Conservation (phyloP, 2,797 vertebrate species). For the Sebastes vulpes region DNA sequence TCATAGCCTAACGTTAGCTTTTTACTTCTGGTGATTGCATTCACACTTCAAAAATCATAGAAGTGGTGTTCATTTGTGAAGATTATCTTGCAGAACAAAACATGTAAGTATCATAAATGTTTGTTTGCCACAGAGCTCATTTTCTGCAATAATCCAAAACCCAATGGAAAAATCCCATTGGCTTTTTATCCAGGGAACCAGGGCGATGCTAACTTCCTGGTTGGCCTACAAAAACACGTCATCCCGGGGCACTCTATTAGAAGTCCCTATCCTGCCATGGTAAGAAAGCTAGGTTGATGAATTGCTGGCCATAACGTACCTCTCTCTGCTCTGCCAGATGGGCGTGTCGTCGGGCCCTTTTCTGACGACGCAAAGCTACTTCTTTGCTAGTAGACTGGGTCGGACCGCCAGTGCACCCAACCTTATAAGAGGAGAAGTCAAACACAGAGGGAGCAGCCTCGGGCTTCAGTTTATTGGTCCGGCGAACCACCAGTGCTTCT, state of each 20-base stretch:
- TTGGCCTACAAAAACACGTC: too few relatives aligned
- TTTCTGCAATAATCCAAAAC: too few relatives aligned
- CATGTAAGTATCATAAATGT: too few relatives aligned
- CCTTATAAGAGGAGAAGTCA: background rate
- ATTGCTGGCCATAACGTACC: background rate
- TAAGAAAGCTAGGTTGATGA: background rate
- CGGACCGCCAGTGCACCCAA: background rate
- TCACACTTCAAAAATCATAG: too few relatives aligned
- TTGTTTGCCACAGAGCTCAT: too few relatives aligned
- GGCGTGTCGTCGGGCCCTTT: background rate
- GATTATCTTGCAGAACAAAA: too few relatives aligned
- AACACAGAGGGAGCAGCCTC: background rate
- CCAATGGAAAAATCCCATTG: too few relatives aligned
- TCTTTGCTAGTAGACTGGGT: background rate
- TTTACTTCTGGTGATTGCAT: accelerated
- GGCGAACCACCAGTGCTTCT: background rate
- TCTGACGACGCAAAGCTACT: background rate
- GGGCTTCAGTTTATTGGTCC: background rate
- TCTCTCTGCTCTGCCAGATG: background rate
- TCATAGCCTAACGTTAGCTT: too few relatives aligned
- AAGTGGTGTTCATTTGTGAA: too few relatives aligned
- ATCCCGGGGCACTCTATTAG: too few relatives aligned
- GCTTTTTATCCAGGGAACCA: accelerated
- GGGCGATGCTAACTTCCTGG: too few relatives aligned
- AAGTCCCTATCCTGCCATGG: background rate